Evolutionary conservation across 2,113 vertebrate genomes (phyloP).

Genomic region (Alouatta palliata): DNA sequence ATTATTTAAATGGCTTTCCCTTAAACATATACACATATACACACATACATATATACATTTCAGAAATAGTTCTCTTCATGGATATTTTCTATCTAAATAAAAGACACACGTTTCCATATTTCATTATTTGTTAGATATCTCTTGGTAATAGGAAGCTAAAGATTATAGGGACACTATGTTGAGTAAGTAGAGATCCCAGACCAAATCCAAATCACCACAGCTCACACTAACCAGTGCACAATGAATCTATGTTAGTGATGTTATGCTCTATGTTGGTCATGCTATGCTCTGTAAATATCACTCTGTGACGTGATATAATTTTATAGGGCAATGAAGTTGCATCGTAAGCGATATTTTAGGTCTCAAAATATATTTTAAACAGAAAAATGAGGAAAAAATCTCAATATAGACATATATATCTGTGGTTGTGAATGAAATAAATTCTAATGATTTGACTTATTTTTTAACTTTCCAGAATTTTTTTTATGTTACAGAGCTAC

Average conservation of each 20-base stretch:
- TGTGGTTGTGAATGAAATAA: background rate
- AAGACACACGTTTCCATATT: background rate
- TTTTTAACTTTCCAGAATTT: background rate
- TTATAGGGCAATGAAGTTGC: background rate
- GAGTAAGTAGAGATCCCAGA: background rate
- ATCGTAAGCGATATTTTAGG: background rate
- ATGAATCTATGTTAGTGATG: background rate
- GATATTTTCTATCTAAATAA: background rate
- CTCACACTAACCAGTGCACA: background rate
- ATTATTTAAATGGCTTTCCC: background rate
- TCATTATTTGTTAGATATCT: background rate
- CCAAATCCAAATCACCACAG: background rate
- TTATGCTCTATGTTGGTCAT: background rate
- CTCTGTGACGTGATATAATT: background rate
- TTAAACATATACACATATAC: background rate
- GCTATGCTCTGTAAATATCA: background rate
- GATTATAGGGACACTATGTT: background rate
- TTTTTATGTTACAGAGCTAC: background rate
- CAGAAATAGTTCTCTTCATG: background rate
- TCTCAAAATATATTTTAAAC: background rate
- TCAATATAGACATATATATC: background rate
- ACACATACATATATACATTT: background rate
- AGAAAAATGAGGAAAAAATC: background rate
- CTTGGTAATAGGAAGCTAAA: background rate
- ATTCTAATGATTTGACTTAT: background rate